Base-by-base conservation (phyloP, 1,140 invertebrate genomes). In the Drosophila quadrilineata region DNA sequence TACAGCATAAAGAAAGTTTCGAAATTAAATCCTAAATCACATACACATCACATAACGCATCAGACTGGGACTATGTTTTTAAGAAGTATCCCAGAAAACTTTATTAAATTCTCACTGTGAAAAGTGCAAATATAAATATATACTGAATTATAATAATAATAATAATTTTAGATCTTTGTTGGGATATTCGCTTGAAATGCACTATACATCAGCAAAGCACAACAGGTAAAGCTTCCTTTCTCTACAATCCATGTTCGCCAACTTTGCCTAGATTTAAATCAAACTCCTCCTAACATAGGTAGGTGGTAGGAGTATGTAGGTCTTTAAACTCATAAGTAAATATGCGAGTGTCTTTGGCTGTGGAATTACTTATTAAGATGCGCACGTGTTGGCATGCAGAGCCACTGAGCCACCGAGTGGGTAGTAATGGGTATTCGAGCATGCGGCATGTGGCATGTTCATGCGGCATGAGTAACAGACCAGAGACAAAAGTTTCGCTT, bases 311-410 rank as follows among this genome's bases (percentile, higher is more conserved):
- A 0, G 31, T 31, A 46, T 46, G 33, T 49, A 12, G 16, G 24
- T n/a, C 22, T 17, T 14, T 43, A 19, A 43, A 64, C 36, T 36
- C 36, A 36, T 56, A 65, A 46, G 50, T 49, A 50, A 56, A 63
- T 45, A 52, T 63, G 56, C 28, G 54, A 67, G 17, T 49, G 68
- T 52, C 43, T 64, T 60, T 49, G 29, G 9, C 46, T 22, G 19
- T 9, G 28, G 60, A 19, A 52, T 60, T 38, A 66, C 64, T 85
- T 84, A 77, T 84, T 84, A 85, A 84, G 74, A 77, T 71, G 60
- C 65, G 79, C 65, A 84, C 77, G 79, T 84, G 77, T 85, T 74
- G 65, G 73, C 77, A 49, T 77, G 77, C 79, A 84, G 59, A 60
- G 54, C 58, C 38, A 49, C 79, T 31, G 33, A 10, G 60, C 35